Evolutionary conservation across 2,113 vertebrate species (phyloP).

Genomic region (Barbus barbus): DNA sequence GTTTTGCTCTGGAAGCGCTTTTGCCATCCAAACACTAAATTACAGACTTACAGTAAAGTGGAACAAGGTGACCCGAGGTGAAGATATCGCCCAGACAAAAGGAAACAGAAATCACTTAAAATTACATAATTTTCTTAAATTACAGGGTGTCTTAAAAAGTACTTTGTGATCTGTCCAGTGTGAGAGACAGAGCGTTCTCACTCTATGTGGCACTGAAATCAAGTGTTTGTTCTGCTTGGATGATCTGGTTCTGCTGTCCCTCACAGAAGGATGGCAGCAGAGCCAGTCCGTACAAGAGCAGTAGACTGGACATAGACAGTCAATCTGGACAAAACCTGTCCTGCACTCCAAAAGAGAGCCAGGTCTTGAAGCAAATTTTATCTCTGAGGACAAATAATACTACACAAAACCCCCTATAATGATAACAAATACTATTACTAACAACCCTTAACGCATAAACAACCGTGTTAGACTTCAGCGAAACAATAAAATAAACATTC

Average conservation of each 20-base stretch:
- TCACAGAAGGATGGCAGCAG: neutral
- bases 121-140: slow-evolving; percentile 18
- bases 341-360: neutral
- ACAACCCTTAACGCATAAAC: neutral
- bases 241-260: neutral
- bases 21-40: neutral
- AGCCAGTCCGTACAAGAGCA: neutral
- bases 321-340: slow-evolving; percentile 1
- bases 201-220: neutral
- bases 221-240: slow-evolving; percentile 3
- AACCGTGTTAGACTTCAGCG: neutral
- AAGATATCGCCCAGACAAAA: slow-evolving; percentile 18
- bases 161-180: neutral
- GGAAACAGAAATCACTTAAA: neutral
- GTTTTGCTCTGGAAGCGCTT: neutral
- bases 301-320: neutral
- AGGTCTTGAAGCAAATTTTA: neutral
- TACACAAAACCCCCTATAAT: neutral
- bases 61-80: neutral
- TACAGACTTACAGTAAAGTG: slow-evolving; percentile 3
- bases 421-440: neutral
- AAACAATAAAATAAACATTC: neutral
- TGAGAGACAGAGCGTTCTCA: neutral
- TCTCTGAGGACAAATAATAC: neutral
- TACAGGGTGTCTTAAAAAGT: neutral